A percentile compares a stretch with the other conserved stretches of the same genome.
Conservation (phyloP, 2,113 vertebrate species). For the Stegostoma tigrinum region DNA sequence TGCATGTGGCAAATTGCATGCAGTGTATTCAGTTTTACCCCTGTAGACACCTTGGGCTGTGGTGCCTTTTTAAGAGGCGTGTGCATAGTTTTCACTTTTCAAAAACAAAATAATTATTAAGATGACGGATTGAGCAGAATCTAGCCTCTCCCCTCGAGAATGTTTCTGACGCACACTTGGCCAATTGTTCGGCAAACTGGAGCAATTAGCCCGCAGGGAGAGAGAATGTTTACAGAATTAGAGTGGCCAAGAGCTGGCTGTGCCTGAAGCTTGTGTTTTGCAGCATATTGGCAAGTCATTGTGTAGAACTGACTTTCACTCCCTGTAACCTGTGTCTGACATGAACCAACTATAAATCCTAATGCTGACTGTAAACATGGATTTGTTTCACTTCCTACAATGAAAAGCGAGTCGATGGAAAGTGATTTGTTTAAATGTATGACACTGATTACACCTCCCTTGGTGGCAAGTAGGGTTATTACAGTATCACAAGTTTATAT, state of each 20-base stretch:
- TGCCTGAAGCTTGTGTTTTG: background rate
- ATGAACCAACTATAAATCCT: background rate
- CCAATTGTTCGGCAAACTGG: background rate
- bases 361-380: background rate
- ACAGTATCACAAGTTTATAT: background rate
- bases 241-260: background rate
- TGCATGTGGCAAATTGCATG: background rate
- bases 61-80: background rate
- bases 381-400: background rate
- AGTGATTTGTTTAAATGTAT: background rate
- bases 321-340: background rate
- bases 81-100: background rate
- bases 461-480: background rate
- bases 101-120: background rate
- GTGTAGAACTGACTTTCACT: background rate
- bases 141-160: background rate
- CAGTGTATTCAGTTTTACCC: background rate
- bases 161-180: background rate
- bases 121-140: background rate
- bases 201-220: background rate
- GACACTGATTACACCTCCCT: background rate
- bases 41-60: background rate
- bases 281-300: background rate
- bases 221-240: constrained; percentile 9
- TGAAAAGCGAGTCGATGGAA: background rate